A percentile compares a stretch with the other conserved stretches of the same genome.
Evolutionary conservation across 2,113 vertebrate species (phyloP).

Genomic region (Corythaixoides concolor): DNA sequence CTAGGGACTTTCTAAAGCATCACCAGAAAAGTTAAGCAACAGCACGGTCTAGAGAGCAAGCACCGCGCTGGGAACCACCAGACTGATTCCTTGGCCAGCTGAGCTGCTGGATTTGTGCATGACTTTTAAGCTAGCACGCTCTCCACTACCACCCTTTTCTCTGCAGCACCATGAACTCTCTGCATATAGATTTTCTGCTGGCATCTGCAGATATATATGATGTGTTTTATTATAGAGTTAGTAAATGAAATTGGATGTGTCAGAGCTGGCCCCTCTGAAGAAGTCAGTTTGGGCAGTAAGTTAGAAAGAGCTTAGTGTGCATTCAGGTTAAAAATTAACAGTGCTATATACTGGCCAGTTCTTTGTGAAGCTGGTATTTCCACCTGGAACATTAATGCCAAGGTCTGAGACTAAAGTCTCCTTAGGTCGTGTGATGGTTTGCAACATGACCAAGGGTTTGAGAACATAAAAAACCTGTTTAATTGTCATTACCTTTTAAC

Average conservation of each 20-base stretch:
- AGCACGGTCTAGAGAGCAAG: not conserved
- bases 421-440: not conserved
- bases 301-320: not conserved
- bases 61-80: accelerated
- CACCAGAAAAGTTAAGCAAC: not conserved
- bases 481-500: not conserved
- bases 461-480: not conserved
- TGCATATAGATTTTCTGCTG: not conserved
- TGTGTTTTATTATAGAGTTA: not conserved
- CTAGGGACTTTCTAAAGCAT: not conserved
- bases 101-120: not conserved
- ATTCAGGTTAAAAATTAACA: not conserved
- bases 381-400: not conserved
- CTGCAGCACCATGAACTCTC: not conserved
- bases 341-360: not conserved
- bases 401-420: not conserved
- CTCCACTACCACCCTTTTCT: not conserved
- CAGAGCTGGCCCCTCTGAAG: not conserved
- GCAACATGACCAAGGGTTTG: not conserved
- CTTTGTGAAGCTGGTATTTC: not conserved
- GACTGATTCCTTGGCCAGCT: not conserved
- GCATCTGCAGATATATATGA: not conserved
- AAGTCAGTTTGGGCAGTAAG: not conserved
- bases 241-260: not conserved
- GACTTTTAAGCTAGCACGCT: not conserved